These are phyloP conservation scores for Neoniphon sammara DNA, from an alignment of 2,797 vertebrate genomes.

Conservation along the genomic window DNA sequence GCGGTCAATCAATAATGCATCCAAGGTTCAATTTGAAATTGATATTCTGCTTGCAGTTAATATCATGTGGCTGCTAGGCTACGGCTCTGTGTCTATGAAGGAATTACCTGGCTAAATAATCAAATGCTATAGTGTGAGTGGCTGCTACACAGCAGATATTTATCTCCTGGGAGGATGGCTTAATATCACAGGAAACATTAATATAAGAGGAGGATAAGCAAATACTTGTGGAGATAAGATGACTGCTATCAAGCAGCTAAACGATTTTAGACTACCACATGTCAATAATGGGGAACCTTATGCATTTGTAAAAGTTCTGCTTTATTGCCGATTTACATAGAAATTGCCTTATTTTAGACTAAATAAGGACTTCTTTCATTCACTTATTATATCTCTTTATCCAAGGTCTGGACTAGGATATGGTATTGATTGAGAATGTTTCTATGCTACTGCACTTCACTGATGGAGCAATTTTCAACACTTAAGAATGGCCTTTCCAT, in stretches of 20 bases:
- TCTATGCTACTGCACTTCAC: conserved; percentile 23
- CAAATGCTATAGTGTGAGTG: conserved; percentile 86
- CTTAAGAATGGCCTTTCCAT: conserved; percentile 33
- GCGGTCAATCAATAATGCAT: conserved; percentile 97
- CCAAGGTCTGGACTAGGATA: conserved; percentile 66
- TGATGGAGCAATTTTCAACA: conserved; percentile 47
- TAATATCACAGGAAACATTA: conserved; percentile 91
- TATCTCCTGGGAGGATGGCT: conserved; percentile 91
- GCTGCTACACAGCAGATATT: conserved; percentile 94
- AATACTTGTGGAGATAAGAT: conserved; percentile 94
- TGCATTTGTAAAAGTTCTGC: conserved; percentile 96
- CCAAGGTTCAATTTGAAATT: conserved; percentile 93
- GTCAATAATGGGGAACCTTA: conserved; percentile 94
- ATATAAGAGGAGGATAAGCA: conserved; percentile 95
- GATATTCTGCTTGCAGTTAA: conserved; percentile 94
- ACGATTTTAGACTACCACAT: conserved; percentile 92
- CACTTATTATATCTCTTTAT: conserved; percentile 73
- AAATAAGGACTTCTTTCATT: conserved; percentile 85
- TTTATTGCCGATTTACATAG: conserved; percentile 99
- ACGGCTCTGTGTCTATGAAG: conserved; percentile 89
- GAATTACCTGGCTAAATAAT: conserved; percentile 96
- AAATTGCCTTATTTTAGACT: conserved; percentile 99
- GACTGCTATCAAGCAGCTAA: conserved; percentile 95
- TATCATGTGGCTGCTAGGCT: conserved; percentile 88
- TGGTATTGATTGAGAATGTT: conserved; percentile 63